Percentiles rank a stretch among this genome's conserved stretches.
Evolutionary conservation across 30 jellyfish, hydroid and myxozoan species (phyloP).

Genomic region (Aurelia aurita): DNA sequence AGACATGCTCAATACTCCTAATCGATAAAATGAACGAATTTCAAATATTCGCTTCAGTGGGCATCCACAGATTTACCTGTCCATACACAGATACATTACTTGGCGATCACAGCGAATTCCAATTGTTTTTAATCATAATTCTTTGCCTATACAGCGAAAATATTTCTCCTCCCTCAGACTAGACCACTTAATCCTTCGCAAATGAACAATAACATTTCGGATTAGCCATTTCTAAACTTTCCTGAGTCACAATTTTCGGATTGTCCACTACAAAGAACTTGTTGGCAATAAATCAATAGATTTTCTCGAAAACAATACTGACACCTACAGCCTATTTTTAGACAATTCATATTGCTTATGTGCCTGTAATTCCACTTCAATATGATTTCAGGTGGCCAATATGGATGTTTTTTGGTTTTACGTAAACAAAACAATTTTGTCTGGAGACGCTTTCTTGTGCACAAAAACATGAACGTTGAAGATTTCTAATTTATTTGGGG

Average conservation of each 20-base stretch:
- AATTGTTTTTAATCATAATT: constrained; percentile 17
- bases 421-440: too few species aligned
- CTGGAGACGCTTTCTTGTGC: too few species aligned
- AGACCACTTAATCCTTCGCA: constrained; percentile 4
- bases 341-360: background rate
- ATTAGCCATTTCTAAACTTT: background rate
- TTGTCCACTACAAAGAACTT: background rate
- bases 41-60: background rate
- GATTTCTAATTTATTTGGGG: too few species aligned
- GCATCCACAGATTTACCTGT: constrained; percentile 27
- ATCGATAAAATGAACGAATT: too few species aligned
- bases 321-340: constrained; percentile 1
- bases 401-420: too few species aligned
- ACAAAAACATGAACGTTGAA: too few species aligned
- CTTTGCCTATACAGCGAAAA: background rate
- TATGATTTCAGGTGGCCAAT: constrained; percentile 4
- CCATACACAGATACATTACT: constrained; percentile 3
- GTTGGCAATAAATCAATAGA: constrained; percentile 6
- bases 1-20: too few species aligned
- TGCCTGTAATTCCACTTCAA: background rate
- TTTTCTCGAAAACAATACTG: constrained; percentile 1
- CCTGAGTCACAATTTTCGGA: background rate
- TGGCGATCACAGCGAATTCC: constrained; percentile 15
- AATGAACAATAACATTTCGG: background rate
- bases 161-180: background rate